Conservation (phyloP, 2,797 vertebrate species). For the Eutrigla gurnardus region DNA sequence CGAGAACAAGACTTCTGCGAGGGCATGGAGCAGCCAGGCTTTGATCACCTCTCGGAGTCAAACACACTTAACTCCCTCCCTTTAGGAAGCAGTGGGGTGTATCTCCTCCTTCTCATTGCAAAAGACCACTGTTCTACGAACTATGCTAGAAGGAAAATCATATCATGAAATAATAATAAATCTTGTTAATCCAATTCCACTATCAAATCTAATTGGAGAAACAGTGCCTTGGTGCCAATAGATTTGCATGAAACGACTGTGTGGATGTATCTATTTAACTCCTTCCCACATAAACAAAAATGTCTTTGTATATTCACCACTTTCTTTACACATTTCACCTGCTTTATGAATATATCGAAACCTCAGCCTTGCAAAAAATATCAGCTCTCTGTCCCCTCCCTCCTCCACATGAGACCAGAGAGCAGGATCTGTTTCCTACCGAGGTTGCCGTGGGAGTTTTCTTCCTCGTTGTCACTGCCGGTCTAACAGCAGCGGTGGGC, state of each 20-base stretch:
- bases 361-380: background rate
- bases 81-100: conserved; percentile 39
- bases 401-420: conserved; percentile 10
- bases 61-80: conserved; percentile 60
- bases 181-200: background rate
- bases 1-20: conserved; percentile 45
- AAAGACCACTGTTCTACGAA: conserved; percentile 6
- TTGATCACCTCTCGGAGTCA: conserved; percentile 69
- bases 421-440: conserved; percentile 11
- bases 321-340: background rate
- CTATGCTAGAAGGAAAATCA: background rate
- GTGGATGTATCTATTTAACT: background rate
- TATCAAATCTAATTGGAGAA: background rate
- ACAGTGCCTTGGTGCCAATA: background rate
- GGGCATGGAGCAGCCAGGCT: conserved; percentile 63
- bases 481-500: conserved; percentile 36
- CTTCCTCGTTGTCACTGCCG: conserved; percentile 21
- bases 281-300: background rate
- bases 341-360: background rate
- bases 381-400: background rate
- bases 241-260: background rate
- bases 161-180: conserved; percentile 7
- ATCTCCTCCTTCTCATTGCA: conserved; percentile 13
- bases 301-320: background rate
- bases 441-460: conserved; percentile 23